Conservation (phyloP, 2,888 invertebrate species). For the Xestia ashworthii region DNA sequence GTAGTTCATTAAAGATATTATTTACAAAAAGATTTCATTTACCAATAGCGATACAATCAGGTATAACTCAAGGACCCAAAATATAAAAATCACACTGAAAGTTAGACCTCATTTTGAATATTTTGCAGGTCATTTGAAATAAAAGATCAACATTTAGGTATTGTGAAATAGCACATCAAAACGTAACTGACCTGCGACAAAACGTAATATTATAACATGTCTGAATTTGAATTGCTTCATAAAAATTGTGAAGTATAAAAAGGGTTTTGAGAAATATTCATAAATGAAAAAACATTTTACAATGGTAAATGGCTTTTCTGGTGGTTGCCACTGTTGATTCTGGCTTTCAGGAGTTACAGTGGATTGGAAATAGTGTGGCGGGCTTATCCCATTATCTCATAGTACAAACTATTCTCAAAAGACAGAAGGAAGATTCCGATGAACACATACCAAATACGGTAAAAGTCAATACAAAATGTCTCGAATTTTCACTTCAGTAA, state of each 20-base stretch:
- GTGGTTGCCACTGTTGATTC: too few species aligned
- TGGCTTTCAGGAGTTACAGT: too few species aligned
- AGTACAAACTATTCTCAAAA: too few species aligned
- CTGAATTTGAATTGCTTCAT: slow-evolving; percentile 6
- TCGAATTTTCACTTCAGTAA: neutral
- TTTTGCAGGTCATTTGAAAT: slow-evolving; percentile 16
- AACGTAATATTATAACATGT: neutral
- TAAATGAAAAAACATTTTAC: neutral
- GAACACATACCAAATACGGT: neutral
- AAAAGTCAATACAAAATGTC: neutral
- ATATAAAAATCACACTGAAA: slow-evolving; percentile 28
- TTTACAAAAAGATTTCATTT: too few species aligned
- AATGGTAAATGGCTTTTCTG: too few species aligned
- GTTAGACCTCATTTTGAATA: slow-evolving; percentile 26
- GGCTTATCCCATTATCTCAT: too few species aligned
- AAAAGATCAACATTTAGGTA: slow-evolving; percentile 21
- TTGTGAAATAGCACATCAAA: slow-evolving; percentile 45
- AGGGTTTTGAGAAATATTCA: neutral
- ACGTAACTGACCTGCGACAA: slow-evolving; percentile 15
- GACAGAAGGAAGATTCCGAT: too few species aligned
- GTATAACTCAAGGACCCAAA: slow-evolving; percentile 8
- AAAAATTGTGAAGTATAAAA: slow-evolving; percentile 1
- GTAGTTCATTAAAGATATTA: too few species aligned
- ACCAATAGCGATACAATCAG: slow-evolving; percentile 18
- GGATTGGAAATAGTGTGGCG: too few species aligned